Conservation (phyloP, 2,797 vertebrate genomes). For the Taeniopygia guttata region DNA sequence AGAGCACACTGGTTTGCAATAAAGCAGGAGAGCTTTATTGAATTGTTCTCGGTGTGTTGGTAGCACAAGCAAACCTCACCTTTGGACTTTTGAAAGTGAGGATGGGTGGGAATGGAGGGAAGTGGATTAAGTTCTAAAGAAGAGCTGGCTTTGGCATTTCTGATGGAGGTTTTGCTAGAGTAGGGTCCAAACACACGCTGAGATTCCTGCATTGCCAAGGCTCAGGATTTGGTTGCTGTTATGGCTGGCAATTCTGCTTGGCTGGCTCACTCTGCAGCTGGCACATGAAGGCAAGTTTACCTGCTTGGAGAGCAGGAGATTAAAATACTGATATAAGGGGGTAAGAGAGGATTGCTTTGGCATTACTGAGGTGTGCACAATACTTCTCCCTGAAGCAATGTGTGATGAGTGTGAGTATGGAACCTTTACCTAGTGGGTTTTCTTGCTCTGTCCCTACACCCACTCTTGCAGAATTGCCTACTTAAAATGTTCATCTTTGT, state of each 20-base stretch:
- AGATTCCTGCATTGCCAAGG: background rate
- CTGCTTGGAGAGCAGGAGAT: background rate
- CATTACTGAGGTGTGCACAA: accelerated
- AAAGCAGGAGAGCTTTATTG: background rate
- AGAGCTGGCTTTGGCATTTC: background rate
- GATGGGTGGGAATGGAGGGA: background rate
- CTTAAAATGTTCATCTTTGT: background rate
- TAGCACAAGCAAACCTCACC: background rate
- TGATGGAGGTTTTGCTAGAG: background rate
- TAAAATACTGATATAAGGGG: background rate
- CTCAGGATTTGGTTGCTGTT: background rate
- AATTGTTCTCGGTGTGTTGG: background rate
- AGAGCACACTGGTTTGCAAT: background rate
- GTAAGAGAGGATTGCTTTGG: background rate
- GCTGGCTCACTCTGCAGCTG: background rate
- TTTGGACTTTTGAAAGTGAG: background rate
- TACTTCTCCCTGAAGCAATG: background rate
- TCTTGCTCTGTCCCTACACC: background rate
- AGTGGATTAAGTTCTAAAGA: background rate
- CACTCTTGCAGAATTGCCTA: background rate
- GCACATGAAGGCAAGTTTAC: background rate
- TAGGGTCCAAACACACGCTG: accelerated
- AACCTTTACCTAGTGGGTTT: background rate
- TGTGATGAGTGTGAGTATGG: background rate
- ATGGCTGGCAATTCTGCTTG: background rate